phyloP scores from a whole-genome alignment of 2,888 invertebrate genomes.

The Dynastes grantii region DNA sequence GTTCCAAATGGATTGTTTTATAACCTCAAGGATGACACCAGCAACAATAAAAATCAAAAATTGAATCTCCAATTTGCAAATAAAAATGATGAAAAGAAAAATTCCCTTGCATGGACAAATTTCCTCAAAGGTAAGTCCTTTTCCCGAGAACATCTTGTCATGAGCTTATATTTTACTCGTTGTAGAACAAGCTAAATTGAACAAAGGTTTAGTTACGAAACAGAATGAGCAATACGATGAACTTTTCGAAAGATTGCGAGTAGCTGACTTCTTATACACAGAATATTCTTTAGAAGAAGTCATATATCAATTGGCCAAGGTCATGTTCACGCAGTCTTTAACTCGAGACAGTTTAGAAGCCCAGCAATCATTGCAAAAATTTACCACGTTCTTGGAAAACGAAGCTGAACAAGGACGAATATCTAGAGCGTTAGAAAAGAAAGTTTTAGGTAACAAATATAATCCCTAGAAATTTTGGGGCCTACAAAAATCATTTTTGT shows the following conservation, averaged over 20 bases:
- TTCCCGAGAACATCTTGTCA: neutral
- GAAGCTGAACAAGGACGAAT: slow-evolving; percentile 84
- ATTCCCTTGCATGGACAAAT: slow-evolving; percentile 13
- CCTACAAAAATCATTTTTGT: neutral
- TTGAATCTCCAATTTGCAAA: neutral
- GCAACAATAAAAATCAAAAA: slow-evolving; percentile 5
- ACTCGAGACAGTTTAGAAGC: slow-evolving; percentile 80
- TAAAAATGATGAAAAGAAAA: slow-evolving; percentile 24
- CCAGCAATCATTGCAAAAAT: slow-evolving; percentile 81
- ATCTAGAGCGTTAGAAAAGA: slow-evolving; percentile 82
- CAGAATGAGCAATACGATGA: slow-evolving; percentile 70
- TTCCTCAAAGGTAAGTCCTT: slow-evolving; percentile 32
- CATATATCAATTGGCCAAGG: slow-evolving; percentile 86
- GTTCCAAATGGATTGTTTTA: slow-evolving; percentile 44
- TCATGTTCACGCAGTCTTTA: slow-evolving; percentile 85
- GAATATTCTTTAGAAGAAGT: slow-evolving; percentile 82
- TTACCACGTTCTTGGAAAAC: slow-evolving; percentile 82
- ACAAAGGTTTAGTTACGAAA: slow-evolving; percentile 11
- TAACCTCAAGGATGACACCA: slow-evolving; percentile 12
- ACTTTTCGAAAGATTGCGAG: slow-evolving; percentile 78
- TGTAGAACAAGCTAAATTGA: slow-evolving; percentile 32
- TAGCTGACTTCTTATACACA: slow-evolving; percentile 82
- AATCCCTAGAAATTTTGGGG: neutral
- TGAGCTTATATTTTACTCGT: neutral
- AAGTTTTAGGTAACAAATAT: slow-evolving; percentile 78